phyloP scores from a whole-genome alignment of 2,113 vertebrate genomes.

The Oryzias celebensis region DNA sequence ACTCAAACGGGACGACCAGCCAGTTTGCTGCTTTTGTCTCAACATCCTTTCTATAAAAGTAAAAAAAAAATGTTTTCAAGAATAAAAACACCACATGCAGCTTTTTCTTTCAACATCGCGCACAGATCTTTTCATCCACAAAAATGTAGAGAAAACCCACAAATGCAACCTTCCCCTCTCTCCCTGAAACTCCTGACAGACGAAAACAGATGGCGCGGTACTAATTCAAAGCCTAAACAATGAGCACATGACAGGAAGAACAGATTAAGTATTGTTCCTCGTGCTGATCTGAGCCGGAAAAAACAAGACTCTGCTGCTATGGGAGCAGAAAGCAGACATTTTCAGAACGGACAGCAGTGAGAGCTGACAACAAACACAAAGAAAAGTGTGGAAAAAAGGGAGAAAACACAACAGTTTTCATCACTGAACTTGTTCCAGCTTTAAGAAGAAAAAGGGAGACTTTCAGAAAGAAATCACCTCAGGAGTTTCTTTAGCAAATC shows the following conservation, averaged over 20 bases:
- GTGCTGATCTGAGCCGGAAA: slow-evolving; percentile 58
- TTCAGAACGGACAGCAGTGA: not conserved
- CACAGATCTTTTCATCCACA: too few relatives aligned
- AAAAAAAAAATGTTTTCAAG: not conserved
- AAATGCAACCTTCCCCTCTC: not conserved
- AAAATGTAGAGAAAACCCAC: not conserved
- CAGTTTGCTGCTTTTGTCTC: not conserved
- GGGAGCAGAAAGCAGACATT: slow-evolving; percentile 13
- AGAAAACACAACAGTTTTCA: not conserved
- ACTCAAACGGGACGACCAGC: too few relatives aligned
- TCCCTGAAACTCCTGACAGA: slow-evolving; percentile 40
- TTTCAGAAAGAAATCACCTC: not conserved
- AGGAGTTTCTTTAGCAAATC: not conserved
- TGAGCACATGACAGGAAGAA: slow-evolving; percentile 63
- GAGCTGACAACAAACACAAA: not conserved
- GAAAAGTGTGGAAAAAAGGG: not conserved
- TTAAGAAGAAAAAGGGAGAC: not conserved
- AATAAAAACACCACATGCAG: not conserved
- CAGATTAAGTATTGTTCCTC: slow-evolving; percentile 59
- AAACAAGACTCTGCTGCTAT: slow-evolving; percentile 33
- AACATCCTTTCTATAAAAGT: not conserved
- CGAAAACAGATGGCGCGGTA: slow-evolving; percentile 59
- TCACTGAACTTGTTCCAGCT: not conserved
- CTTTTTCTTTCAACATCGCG: too few relatives aligned
- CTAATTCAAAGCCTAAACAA: slow-evolving; percentile 63